Evolutionary conservation across 1,140 invertebrate genomes (phyloP).

Genomic region (Drosophila sp.): DNA sequence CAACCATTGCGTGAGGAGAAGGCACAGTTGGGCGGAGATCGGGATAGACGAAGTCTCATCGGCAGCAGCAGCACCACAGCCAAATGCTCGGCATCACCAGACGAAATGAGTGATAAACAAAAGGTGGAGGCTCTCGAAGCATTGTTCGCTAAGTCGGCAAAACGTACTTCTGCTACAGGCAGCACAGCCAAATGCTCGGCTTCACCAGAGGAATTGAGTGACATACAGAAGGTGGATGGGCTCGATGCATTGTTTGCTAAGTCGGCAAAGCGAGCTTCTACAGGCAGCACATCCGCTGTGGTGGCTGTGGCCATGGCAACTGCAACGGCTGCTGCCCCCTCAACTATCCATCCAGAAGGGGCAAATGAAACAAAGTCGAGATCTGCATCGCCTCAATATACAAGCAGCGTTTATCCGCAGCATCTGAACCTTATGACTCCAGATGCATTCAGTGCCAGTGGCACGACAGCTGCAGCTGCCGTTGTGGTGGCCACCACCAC

Average conservation of each 20-base stretch:
- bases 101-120: conserved; percentile 47
- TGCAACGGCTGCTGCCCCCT: conserved; percentile 53
- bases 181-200: conserved; percentile 45
- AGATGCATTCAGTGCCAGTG: conserved; percentile 90
- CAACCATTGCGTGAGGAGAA: conserved; percentile 83
- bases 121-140: conserved; percentile 57
- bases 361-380: conserved; percentile 46
- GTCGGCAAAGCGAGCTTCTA: conserved; percentile 44
- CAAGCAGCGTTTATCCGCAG: conserved; percentile 83
- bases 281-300: conserved; percentile 53
- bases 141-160: conserved; percentile 57
- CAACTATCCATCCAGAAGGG: conserved; percentile 30
- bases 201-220: conserved; percentile 44
- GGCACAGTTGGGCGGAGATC: conserved; percentile 29
- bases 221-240: conserved; percentile 55
- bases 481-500: conserved; percentile 49
- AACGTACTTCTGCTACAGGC: conserved; percentile 30
- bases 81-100: conserved; percentile 51
- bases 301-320: conserved; percentile 71
- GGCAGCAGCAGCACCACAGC: conserved; percentile 32
- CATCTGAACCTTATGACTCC: conserved; percentile 89
- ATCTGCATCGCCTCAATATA: conserved; percentile 61
- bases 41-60: conserved; percentile 57
- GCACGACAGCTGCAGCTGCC: conserved; percentile 29
- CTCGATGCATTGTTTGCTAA: conserved; percentile 61